Evolutionary conservation across 2,113 vertebrate genomes (phyloP).

Genomic region (Cyanoderma ruficeps): DNA sequence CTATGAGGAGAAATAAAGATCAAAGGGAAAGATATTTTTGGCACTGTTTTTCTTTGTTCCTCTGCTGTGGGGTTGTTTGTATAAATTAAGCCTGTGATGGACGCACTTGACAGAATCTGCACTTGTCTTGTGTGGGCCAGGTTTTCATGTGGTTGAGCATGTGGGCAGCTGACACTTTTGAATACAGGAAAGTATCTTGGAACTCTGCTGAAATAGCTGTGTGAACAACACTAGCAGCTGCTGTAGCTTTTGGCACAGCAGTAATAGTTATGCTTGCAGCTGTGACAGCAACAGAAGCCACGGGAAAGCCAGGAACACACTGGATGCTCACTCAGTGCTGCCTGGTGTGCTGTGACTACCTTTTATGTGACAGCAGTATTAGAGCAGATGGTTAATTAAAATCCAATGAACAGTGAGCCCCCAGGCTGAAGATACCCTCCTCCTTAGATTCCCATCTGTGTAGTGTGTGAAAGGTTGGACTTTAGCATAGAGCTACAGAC

Average conservation of each 20-base stretch:
- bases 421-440: not conserved
- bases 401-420: not conserved
- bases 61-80: not conserved
- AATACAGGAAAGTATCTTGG: not conserved
- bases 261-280: not conserved
- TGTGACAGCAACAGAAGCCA: conserved; percentile 6
- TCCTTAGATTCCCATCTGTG: not conserved
- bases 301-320: not conserved
- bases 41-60: not conserved
- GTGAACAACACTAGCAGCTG: conserved; percentile 4
- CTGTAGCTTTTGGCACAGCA: not conserved
- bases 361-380: not conserved
- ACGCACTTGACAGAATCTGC: not conserved
- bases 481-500: not conserved
- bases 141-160: not conserved
- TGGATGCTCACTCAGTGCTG: accelerated
- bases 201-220: conserved; percentile 11
- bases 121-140: not conserved
- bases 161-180: not conserved
- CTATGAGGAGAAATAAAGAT: not conserved
- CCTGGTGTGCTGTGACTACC: not conserved
- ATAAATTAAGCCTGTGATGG: not conserved
- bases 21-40: not conserved
- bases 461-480: not conserved
- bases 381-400: not conserved